Conservation (phyloP, 2,113 vertebrate genomes). For the Gobiocypris rarus region DNA sequence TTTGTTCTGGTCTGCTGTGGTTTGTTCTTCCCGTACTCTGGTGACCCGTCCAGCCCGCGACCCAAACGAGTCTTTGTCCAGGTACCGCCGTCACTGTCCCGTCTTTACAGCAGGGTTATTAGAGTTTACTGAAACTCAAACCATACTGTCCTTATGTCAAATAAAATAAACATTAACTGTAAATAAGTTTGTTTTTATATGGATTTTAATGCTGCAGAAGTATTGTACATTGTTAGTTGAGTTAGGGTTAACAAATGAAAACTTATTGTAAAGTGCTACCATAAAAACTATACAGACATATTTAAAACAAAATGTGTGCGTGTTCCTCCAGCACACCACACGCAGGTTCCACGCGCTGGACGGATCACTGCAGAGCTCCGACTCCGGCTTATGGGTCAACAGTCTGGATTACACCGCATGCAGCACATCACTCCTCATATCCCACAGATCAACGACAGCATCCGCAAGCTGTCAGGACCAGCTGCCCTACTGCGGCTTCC, state of each 20-base stretch:
- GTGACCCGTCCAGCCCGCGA: slow-evolving; percentile 78
- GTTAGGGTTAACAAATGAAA: no score
- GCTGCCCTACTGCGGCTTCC: slow-evolving; percentile 90
- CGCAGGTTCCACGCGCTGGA: slow-evolving; percentile 86
- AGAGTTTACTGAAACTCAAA: no score
- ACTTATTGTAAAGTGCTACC: no score
- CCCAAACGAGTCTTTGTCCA: slow-evolving; percentile 94
- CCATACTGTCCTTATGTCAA: no score
- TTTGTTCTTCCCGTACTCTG: slow-evolving; percentile 90
- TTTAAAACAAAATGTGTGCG: neutral
- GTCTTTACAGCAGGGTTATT: no score
- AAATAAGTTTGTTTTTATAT: no score
- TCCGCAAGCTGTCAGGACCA: slow-evolving; percentile 80
- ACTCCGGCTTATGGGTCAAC: slow-evolving; percentile 97
- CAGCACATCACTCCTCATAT: slow-evolving; percentile 86
- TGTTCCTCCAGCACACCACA: slow-evolving; percentile 79
- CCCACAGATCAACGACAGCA: slow-evolving; percentile 89
- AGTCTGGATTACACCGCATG: slow-evolving; percentile 91
- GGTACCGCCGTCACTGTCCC: slow-evolving; percentile 69
- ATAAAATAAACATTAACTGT: no score
- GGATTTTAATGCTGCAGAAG: no score
- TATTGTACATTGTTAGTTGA: no score
- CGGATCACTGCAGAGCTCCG: slow-evolving; percentile 83
- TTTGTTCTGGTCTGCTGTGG: slow-evolving; percentile 87
- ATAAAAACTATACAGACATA: no score